A percentile compares a stretch with the other conserved stretches of the same genome.
Evolutionary conservation across 2,888 invertebrate genomes (phyloP).

Genomic region (Cecidostiba fungosa): DNA sequence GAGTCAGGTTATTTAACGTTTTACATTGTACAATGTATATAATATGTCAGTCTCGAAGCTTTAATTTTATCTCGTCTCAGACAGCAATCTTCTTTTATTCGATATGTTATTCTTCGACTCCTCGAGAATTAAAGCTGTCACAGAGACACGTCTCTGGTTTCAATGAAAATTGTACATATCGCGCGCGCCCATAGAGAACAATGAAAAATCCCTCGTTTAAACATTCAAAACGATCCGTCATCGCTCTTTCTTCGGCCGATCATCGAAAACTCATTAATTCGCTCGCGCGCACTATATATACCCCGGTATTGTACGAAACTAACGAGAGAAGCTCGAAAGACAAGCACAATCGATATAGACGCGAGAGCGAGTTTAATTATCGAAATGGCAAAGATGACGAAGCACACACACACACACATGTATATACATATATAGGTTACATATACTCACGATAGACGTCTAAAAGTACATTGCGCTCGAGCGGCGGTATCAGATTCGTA

Average conservation of each 20-base stretch:
- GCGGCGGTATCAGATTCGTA: constrained; percentile 91
- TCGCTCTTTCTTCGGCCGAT: not conserved
- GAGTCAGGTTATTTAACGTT: no score
- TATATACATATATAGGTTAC: not conserved
- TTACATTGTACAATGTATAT: no score
- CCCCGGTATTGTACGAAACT: constrained; percentile 6
- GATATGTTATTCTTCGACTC: no score
- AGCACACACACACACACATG: not conserved
- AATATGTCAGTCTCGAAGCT: no score
- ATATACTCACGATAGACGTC: constrained; percentile 90
- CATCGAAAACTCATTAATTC: not conserved
- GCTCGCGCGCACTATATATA: not conserved
- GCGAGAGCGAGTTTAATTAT: constrained; percentile 8
- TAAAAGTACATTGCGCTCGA: constrained; percentile 90
- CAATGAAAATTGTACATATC: no score
- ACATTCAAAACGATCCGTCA: not conserved
- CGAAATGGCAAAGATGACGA: constrained; percentile 45
- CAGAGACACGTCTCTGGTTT: no score
- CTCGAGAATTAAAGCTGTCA: no score
- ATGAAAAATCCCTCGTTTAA: not conserved
- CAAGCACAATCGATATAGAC: constrained; percentile 7
- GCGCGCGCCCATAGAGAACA: no score
- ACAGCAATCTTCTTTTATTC: no score
- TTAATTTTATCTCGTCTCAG: no score
- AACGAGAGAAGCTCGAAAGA: not conserved